These are phyloP conservation scores for Anarrhichthys ocellatus DNA, from an alignment of 2,113 vertebrate genomes.

Conservation along the genomic window DNA sequence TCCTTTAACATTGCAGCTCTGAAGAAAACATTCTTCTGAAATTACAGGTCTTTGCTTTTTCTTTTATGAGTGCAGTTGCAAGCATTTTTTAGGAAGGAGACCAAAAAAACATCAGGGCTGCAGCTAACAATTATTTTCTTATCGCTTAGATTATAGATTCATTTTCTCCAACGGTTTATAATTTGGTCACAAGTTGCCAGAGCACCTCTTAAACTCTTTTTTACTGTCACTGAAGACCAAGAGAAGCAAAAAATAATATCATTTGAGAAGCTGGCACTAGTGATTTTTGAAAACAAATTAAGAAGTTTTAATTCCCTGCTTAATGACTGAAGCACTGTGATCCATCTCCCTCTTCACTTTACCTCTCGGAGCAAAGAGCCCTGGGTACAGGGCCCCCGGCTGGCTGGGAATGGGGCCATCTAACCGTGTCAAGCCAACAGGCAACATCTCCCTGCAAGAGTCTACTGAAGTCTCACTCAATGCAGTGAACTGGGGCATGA, in stretches of 20 bases:
- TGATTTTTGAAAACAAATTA: not conserved
- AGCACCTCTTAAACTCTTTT: not conserved
- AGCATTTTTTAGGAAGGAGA: not conserved
- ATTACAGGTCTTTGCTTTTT: not conserved
- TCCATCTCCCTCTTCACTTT: slow-evolving; percentile 8
- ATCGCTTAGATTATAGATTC: not conserved
- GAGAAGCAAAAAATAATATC: not conserved
- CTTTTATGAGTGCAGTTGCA: not conserved
- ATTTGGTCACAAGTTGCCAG: not conserved
- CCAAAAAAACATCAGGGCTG: not conserved
- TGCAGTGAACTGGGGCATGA: slow-evolving; percentile 77
- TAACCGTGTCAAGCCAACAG: slow-evolving; percentile 72
- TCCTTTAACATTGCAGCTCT: not conserved
- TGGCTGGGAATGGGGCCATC: slow-evolving; percentile 72
- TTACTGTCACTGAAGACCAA: not conserved
- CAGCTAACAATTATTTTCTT: not conserved
- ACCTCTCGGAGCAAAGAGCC: slow-evolving; percentile 38
- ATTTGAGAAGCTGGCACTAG: not conserved
- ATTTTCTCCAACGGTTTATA: not conserved
- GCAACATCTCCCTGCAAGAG: slow-evolving; percentile 60
- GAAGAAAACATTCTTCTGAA: not conserved
- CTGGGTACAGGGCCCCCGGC: slow-evolving; percentile 38
- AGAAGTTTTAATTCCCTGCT: not conserved
- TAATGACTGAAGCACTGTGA: not conserved
- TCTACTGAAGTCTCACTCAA: slow-evolving; percentile 55